Conservation (phyloP, 2,888 invertebrate genomes). For the Galerucella nymphaeae region DNA sequence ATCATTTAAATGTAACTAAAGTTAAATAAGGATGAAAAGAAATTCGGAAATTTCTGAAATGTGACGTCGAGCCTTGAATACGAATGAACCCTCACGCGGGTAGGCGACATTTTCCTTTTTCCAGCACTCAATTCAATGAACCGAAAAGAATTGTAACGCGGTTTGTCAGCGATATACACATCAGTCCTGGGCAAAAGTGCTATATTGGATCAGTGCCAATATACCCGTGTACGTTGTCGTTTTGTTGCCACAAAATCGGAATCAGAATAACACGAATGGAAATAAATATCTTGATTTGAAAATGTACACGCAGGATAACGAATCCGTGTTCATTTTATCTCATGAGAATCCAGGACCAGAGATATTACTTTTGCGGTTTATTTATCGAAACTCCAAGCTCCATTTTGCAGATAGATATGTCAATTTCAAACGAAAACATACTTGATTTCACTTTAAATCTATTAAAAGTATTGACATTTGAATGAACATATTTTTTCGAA, state of each 20-base stretch:
- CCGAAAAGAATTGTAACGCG: constrained; percentile 58
- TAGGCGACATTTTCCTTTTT: constrained; percentile 38
- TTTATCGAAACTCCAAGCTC: constrained; percentile 8
- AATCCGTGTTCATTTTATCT: constrained; percentile 29
- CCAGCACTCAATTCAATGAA: constrained; percentile 61
- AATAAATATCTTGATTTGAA: constrained; percentile 35
- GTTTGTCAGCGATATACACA: constrained; percentile 56
- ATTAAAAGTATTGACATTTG: background rate
- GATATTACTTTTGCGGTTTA: constrained; percentile 10
- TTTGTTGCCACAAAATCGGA: constrained; percentile 32
- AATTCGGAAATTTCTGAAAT: constrained; percentile 28
- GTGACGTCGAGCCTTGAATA: constrained; percentile 50
- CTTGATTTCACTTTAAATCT: background rate
- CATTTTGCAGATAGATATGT: background rate
- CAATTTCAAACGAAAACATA: background rate
- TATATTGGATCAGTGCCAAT: constrained; percentile 44
- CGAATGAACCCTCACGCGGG: constrained; percentile 39
- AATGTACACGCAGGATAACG: constrained; percentile 34
- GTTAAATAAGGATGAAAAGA: constrained; percentile 14
- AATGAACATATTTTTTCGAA: background rate
- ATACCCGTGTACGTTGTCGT: constrained; percentile 27
- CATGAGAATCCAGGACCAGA: constrained; percentile 5
- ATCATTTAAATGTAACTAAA: constrained; percentile 14
- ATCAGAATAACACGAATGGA: constrained; percentile 30
- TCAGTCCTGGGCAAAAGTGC: constrained; percentile 46